Evolutionary conservation across 2,888 invertebrate genomes (phyloP).

Genomic region (Acleris emargana): DNA sequence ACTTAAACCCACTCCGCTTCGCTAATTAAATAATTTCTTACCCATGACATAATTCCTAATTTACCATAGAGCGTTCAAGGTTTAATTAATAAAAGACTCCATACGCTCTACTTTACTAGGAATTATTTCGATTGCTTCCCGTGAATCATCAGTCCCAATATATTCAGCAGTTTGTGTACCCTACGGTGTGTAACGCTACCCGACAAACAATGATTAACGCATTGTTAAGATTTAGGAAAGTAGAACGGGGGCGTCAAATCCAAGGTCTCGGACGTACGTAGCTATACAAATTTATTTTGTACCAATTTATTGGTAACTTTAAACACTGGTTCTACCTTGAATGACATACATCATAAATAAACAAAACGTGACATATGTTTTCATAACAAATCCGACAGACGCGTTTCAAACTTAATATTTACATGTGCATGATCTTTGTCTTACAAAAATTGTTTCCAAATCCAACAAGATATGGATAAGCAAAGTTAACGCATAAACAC

Average conservation of each 20-base stretch:
- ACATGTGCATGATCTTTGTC: slow-evolving; percentile 19
- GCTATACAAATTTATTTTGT: slow-evolving; percentile 70
- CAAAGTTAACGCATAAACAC: too few species aligned
- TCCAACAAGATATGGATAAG: background rate
- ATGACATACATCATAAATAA: slow-evolving; percentile 50
- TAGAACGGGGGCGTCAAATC: slow-evolving; percentile 77
- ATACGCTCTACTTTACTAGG: slow-evolving; percentile 23
- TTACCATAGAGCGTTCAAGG: slow-evolving; percentile 27
- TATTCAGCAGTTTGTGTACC: slow-evolving; percentile 15
- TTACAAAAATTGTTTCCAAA: slow-evolving; percentile 24
- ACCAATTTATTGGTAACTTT: slow-evolving; percentile 57
- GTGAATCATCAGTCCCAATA: slow-evolving; percentile 14
- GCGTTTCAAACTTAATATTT: background rate
- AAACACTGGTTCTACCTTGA: slow-evolving; percentile 55
- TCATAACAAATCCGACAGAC: background rate
- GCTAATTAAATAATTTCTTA: slow-evolving; percentile 29
- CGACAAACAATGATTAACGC: slow-evolving; percentile 70
- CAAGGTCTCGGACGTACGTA: slow-evolving; percentile 71
- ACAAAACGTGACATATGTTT: slow-evolving; percentile 22
- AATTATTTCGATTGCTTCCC: slow-evolving; percentile 12
- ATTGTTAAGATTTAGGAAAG: slow-evolving; percentile 77
- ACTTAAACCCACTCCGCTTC: slow-evolving; percentile 30
- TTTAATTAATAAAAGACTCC: slow-evolving; percentile 28
- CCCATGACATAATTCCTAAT: slow-evolving; percentile 34
- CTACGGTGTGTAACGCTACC: slow-evolving; percentile 41